Conservation (phyloP, 2,113 vertebrate species). For the Empidonax alnorum region DNA sequence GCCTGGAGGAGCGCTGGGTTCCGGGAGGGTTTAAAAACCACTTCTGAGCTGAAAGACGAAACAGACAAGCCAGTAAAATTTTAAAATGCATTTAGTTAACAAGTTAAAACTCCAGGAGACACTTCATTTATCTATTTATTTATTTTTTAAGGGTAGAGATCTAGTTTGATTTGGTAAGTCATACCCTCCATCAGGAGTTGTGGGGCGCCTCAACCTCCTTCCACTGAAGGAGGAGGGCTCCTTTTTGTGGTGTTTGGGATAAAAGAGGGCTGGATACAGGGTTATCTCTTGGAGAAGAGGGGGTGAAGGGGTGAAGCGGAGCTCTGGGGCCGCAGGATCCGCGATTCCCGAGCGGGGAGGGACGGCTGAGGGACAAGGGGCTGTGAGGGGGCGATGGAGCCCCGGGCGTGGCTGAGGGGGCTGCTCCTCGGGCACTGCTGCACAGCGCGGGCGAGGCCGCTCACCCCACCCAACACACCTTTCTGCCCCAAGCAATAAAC, state of each 20-base stretch:
- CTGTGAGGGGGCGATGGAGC: too few species aligned
- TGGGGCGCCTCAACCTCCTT: background rate
- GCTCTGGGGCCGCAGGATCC: rapidly evolving
- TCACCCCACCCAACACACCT: background rate
- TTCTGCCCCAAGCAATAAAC: background rate
- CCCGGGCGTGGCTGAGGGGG: too few species aligned
- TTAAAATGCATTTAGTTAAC: background rate
- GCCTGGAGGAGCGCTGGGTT: background rate
- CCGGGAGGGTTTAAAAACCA: background rate
- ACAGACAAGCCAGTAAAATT: background rate
- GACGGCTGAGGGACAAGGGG: background rate
- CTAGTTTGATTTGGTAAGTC: background rate
- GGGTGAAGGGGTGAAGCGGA: background rate
- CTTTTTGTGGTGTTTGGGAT: too few species aligned
- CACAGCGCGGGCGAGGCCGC: background rate
- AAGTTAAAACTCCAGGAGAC: background rate
- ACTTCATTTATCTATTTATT: background rate
- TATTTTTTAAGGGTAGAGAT: too few species aligned
- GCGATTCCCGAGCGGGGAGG: background rate
- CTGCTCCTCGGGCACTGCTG: background rate
- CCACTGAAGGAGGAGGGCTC: background rate
- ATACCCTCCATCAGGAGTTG: too few species aligned
- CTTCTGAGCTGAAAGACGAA: background rate
- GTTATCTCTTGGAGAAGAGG: background rate
- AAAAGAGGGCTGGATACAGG: background rate